Evolutionary conservation across 2,888 invertebrate genomes (phyloP).

Genomic region (Stenichneumon culpator): DNA sequence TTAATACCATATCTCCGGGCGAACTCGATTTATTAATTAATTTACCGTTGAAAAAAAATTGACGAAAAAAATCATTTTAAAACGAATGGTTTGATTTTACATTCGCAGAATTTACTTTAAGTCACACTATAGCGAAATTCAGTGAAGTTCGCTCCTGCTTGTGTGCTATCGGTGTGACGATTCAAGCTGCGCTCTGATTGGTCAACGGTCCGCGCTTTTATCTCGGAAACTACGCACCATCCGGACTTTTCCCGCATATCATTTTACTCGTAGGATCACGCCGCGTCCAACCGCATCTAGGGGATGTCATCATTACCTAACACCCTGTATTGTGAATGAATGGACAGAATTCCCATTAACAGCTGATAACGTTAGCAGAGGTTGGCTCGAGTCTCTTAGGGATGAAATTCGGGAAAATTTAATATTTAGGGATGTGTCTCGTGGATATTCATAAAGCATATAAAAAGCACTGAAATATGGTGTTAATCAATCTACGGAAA

Average conservation of each 20-base stretch:
- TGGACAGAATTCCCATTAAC: neutral
- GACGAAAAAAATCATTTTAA: neutral
- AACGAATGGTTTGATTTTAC: neutral
- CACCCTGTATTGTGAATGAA: neutral
- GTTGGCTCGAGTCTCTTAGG: neutral
- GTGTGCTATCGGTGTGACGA: neutral
- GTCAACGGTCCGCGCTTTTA: neutral
- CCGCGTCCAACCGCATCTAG: neutral
- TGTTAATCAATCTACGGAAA: too few relatives aligned
- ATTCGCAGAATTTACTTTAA: neutral
- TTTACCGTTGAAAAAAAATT: neutral
- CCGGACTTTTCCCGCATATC: neutral
- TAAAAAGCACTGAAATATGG: too few relatives aligned
- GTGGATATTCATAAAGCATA: neutral
- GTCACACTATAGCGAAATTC: neutral
- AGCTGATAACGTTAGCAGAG: neutral
- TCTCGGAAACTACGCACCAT: neutral
- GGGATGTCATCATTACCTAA: neutral
- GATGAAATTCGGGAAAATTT: neutral
- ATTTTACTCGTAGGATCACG: neutral
- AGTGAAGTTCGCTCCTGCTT: slow-evolving; percentile 1
- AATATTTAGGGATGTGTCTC: neutral
- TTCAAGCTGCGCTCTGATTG: neutral
- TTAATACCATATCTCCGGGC: neutral
- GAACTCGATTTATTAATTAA: neutral